Percentiles rank a stretch among this genome's conserved stretches.
These are phyloP conservation scores for Tinea semifulvella DNA, from an alignment of 2,888 invertebrate genomes.

Conservation along the genomic window DNA sequence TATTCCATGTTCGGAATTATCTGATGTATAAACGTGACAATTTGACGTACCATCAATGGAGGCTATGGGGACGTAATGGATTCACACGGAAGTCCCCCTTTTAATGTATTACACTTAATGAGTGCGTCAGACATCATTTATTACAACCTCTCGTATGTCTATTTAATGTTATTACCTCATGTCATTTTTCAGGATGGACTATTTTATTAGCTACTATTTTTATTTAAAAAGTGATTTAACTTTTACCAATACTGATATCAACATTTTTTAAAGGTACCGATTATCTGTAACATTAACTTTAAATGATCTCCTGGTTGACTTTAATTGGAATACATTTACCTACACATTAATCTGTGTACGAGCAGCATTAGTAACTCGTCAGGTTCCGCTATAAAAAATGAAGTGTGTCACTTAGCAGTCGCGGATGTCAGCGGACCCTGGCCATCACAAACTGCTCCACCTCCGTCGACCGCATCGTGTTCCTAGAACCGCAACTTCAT, in stretches of 20 bases:
- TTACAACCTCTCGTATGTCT: not conserved
- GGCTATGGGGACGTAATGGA: conserved; percentile 13
- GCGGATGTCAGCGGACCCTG: conserved; percentile 6
- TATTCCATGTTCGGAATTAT: conserved; percentile 5
- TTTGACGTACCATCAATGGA: not conserved
- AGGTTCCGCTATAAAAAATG: conserved; percentile 8
- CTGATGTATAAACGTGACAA: conserved; percentile 12
- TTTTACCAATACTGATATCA: no score
- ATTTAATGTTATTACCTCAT: conserved; percentile 3
- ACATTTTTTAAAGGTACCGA: no score
- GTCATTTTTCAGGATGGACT: no score
- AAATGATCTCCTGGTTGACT: no score
- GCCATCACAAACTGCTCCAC: not conserved
- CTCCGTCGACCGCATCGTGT: conserved; percentile 1
- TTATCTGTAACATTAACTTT: no score
- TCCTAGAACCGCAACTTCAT: conserved; percentile 3
- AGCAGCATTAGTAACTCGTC: no score
- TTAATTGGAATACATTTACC: not conserved
- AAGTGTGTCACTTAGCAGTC: conserved; percentile 8
- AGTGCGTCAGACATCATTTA: conserved; percentile 5
- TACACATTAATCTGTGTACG: no score
- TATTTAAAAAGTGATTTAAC: no score
- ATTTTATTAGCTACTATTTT: no score
- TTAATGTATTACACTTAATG: not conserved
- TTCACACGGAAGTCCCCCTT: conserved; percentile 1